phyloP scores from a whole-genome alignment of 2,113 vertebrate species.

The Mustela lutreola region DNA sequence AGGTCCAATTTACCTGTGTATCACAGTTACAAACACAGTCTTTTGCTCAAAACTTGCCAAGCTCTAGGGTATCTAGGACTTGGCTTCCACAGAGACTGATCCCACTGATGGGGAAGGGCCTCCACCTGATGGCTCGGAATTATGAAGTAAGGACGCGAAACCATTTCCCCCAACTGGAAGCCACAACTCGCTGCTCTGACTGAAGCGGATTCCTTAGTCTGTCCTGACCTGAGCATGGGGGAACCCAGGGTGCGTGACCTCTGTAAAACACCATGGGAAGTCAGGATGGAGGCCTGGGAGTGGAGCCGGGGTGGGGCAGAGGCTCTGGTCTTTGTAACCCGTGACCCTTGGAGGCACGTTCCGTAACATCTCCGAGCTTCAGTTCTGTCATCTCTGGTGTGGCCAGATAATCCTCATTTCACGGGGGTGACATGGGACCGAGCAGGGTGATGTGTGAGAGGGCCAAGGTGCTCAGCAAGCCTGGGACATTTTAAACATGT shows the following conservation, averaged over 20 bases:
- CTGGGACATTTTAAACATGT: accelerated
- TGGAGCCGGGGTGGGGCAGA: accelerated
- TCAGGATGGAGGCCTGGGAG: not conserved
- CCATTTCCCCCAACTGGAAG: not conserved
- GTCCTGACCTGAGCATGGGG: accelerated
- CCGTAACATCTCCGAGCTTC: accelerated
- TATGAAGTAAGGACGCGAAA: not conserved
- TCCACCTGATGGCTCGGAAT: accelerated
- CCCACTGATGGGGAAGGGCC: accelerated
- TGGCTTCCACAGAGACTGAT: not conserved
- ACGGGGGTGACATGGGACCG: accelerated
- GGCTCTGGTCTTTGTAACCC: not conserved
- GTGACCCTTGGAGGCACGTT: not conserved
- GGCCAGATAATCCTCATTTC: accelerated
- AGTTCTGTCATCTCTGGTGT: not conserved
- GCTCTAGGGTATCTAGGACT: accelerated
- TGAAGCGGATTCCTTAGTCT: accelerated
- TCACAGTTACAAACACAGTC: not conserved
- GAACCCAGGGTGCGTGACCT: not conserved
- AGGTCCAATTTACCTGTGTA: accelerated
- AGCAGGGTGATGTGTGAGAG: accelerated
- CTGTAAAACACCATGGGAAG: too few relatives aligned
- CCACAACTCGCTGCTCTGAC: not conserved
- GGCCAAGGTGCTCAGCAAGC: accelerated
- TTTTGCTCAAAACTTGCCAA: not conserved